phyloP scores from a whole-genome alignment of 2,888 invertebrate genomes.

The Alentia gelatinosa region DNA sequence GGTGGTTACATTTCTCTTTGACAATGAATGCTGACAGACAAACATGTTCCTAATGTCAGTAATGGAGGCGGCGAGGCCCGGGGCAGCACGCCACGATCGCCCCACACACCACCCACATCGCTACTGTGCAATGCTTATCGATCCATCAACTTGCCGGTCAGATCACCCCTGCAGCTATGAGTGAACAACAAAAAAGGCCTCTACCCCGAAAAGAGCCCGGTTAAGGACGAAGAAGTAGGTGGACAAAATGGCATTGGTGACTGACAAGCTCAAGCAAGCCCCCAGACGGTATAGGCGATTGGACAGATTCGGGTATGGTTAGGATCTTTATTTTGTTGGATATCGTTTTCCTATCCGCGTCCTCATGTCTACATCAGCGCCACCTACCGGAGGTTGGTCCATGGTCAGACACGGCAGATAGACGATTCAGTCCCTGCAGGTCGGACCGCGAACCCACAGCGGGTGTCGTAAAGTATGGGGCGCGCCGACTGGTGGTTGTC shows the following conservation, averaged over 20 bases:
- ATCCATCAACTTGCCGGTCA: not conserved
- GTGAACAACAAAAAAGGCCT: not conserved
- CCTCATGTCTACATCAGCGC: not conserved
- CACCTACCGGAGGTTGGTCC: not conserved
- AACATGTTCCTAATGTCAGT: slow-evolving; percentile 29
- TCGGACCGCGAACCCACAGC: not conserved
- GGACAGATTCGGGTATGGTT: not conserved
- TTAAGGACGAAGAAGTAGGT: not conserved
- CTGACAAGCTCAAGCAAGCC: not conserved
- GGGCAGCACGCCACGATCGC: not conserved
- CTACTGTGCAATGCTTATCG: slow-evolving; percentile 9
- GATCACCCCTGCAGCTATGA: slow-evolving; percentile 31
- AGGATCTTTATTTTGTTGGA: not conserved
- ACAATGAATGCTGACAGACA: slow-evolving; percentile 26
- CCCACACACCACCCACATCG: not conserved
- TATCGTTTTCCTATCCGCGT: not conserved
- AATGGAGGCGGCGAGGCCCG: not conserved
- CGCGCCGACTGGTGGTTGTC: slow-evolving; percentile 23
- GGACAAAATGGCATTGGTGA: not conserved
- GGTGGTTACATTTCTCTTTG: not conserved
- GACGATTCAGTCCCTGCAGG: not conserved
- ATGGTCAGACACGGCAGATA: not conserved
- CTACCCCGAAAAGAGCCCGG: not conserved
- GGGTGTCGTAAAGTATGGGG: not conserved
- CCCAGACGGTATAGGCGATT: not conserved